A percentile compares a stretch with the other conserved stretches of the same genome.
phyloP scores from a whole-genome alignment of 23 tunicate genomes.

The Aplidium turbinatum region DNA sequence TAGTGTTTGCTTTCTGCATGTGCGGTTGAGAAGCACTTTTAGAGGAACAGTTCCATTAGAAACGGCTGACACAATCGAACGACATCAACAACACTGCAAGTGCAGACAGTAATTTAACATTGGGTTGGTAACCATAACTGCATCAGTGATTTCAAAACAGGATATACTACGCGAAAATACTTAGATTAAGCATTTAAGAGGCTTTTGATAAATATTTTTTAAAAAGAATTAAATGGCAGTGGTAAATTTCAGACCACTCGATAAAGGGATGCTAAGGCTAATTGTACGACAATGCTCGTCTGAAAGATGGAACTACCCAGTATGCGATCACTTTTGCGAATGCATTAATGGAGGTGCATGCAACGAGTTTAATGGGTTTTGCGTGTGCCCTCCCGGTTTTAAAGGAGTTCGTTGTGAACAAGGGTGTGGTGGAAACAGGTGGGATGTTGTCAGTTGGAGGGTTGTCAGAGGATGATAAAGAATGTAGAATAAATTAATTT shows the following conservation, averaged over 20 bases:
- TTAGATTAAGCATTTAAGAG: neutral
- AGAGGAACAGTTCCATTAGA: no score
- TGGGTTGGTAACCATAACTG: no score
- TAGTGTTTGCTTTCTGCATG: no score
- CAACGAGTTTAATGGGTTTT: constrained; percentile 64
- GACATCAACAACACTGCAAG: no score
- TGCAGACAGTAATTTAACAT: no score
- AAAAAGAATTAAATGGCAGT: neutral
- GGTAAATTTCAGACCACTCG: constrained; percentile 52
- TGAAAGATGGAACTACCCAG: constrained; percentile 73
- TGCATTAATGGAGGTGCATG: constrained; percentile 89
- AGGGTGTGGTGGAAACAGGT: constrained; percentile 95
- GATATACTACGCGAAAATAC: no score
- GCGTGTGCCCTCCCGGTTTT: constrained; percentile 95
- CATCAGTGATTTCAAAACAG: no score
- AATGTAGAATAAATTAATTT: no score
- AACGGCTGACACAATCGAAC: no score
- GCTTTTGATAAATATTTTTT: neutral
- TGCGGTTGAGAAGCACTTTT: no score
- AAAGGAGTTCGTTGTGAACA: constrained; percentile 65
- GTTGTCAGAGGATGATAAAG: no score
- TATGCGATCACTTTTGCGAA: constrained; percentile 52
- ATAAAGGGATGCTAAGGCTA: constrained; percentile 76
- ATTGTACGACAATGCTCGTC: constrained; percentile 78
- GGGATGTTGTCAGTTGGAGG: no score